A percentile compares a stretch with the other conserved stretches of the same genome.
Evolutionary conservation across 2,888 invertebrate genomes (phyloP).

Genomic region (Lasius fuliginosus): DNA sequence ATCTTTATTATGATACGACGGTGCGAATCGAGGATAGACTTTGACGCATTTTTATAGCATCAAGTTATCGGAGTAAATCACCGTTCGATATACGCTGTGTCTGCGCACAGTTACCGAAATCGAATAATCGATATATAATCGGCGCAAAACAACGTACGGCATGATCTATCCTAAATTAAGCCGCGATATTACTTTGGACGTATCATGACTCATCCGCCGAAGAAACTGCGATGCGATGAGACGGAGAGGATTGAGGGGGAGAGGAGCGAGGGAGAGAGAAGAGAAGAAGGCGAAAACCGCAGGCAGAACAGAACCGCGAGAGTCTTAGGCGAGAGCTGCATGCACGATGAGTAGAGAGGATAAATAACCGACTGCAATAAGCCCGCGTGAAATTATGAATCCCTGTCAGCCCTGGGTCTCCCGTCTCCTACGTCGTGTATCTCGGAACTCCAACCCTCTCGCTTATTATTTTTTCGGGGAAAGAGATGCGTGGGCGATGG

Average conservation of each 20-base stretch:
- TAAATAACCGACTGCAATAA: constrained; percentile 84
- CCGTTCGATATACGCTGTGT: constrained; percentile 10
- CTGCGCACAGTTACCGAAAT: background rate
- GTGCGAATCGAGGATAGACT: background rate
- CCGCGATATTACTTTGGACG: constrained; percentile 52
- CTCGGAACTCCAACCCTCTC: constrained; percentile 69
- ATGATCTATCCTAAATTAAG: constrained; percentile 59
- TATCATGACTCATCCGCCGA: constrained; percentile 64
- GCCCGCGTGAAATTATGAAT: constrained; percentile 83
- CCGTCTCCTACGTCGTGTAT: constrained; percentile 66
- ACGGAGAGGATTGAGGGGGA: background rate
- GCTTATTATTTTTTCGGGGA: constrained; percentile 72
- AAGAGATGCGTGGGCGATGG: constrained; percentile 54
- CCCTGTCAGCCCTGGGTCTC: constrained; percentile 76
- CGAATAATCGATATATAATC: constrained; percentile 69
- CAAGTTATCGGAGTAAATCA: constrained; percentile 62
- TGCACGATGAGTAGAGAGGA: constrained; percentile 80
- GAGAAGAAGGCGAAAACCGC: constrained; percentile 55
- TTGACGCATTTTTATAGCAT: constrained; percentile 9
- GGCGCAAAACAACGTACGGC: constrained; percentile 51
- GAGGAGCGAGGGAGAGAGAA: background rate
- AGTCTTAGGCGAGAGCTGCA: constrained; percentile 78
- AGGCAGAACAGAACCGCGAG: constrained; percentile 62
- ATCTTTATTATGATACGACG: constrained; percentile 3
- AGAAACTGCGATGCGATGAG: constrained; percentile 34